Evolutionary conservation across 2,113 vertebrate species (phyloP).

Genomic region (Chascanopsetta lugubris): DNA sequence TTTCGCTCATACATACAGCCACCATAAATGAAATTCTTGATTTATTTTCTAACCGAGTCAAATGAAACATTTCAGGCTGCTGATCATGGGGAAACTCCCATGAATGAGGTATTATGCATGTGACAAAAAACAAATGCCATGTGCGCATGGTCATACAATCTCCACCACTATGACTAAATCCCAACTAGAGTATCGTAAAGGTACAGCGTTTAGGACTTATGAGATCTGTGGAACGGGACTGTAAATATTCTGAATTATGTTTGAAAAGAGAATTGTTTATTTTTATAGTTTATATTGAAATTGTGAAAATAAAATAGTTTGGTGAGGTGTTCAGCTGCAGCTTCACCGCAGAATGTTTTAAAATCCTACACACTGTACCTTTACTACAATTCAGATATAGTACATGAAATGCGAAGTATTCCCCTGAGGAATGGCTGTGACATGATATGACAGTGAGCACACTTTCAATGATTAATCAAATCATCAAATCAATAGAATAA

Average conservation of each 20-base stretch:
- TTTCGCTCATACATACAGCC: background rate
- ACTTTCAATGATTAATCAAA: background rate
- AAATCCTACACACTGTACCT: too few relatives aligned
- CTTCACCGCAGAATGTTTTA: background rate
- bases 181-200: background rate
- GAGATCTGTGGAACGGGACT: too few relatives aligned
- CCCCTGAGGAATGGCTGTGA: slow-evolving; percentile 28
- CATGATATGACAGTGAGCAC: background rate
- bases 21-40: slow-evolving; percentile 33
- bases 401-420: slow-evolving; percentile 27
- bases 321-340: too few relatives aligned
- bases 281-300: too few relatives aligned
- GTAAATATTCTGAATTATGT: too few relatives aligned
- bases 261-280: too few relatives aligned
- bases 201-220: too few relatives aligned
- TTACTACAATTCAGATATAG: slow-evolving; percentile 9
- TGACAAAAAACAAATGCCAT: slow-evolving; percentile 21
- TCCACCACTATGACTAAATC: background rate
- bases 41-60: slow-evolving; percentile 37
- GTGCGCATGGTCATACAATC: slow-evolving; percentile 3
- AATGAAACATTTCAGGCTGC: slow-evolving; percentile 17
- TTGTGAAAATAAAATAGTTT: too few relatives aligned
- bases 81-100: slow-evolving; percentile 4
- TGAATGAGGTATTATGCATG: slow-evolving; percentile 16
- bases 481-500: slow-evolving; percentile 18